Evolutionary conservation across 2,797 vertebrate genomes (phyloP), one percentile per base, ranked within the genome.

Genomic region (Lithobates pipiens): DNA sequence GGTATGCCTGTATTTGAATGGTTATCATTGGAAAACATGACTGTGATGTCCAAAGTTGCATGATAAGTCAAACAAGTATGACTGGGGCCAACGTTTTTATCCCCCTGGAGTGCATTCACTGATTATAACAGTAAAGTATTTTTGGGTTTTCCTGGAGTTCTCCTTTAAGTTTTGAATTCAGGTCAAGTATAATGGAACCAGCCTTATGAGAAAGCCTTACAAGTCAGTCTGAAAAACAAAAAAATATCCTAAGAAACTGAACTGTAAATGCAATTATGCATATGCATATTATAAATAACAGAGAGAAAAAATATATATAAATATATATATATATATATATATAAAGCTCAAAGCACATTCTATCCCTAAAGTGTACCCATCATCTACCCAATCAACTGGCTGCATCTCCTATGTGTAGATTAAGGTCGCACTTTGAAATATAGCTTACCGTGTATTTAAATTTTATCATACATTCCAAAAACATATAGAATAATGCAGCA

Each of bases 121-220:
- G 16, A 54, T 18, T 54, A 39, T 54, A 54, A 54, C 13, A 16
- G 16, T 2, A 16, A 50, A 54, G 16, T 54, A 18, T 16, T 4
- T 54, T 3, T 4, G 50, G 13, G 50, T 15, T 54, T 16, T 54
- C 3, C 50, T 54, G 16, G 54, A 61, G 21, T 23, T 61, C 54
- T 61, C 54, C 54, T 61, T 61, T 23, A 23, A 8, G 21, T 23
- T 61, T 61, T 61, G 54, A n/a, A 23, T 61, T 46, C 67, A 68
- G 87, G 63, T 80, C 54, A 90, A 88, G 92, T 27, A 85, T 88
- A 82, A 88, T 42, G 10, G 88, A 91, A 83, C 88, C 86, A 92
- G 93, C 92, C 93, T 95, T 95, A 93, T 87, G 0, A 91, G 88
- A 91, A 93, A 91, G 91, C 90, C 88, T 93, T 92, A 91, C 90